Percentiles rank a stretch among this genome's conserved stretches.
Conservation (phyloP, 2,113 vertebrate species). For the Tringa solitaria region DNA sequence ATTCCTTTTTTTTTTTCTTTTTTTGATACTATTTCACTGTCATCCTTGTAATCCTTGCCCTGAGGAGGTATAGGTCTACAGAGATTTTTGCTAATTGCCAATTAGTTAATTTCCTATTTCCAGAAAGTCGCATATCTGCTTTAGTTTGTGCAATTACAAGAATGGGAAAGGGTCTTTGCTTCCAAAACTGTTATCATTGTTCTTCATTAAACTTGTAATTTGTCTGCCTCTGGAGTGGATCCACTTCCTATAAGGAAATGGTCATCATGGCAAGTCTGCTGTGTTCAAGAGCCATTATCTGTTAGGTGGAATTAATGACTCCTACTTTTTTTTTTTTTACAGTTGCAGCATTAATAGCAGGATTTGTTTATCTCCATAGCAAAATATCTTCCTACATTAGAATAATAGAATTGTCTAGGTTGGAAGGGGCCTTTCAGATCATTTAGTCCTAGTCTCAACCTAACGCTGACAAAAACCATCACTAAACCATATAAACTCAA, state of each 20-base stretch:
- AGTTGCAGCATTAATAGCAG: background rate
- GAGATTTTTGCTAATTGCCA: background rate
- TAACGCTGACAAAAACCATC: too few relatives aligned
- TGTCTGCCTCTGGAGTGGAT: background rate
- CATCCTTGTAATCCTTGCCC: background rate
- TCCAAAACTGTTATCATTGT: background rate
- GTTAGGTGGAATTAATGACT: background rate
- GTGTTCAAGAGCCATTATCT: background rate
- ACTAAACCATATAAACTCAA: too few relatives aligned
- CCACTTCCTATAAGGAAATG: background rate
- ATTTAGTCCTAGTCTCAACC: too few relatives aligned
- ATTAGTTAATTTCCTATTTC: background rate
- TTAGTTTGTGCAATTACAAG: background rate
- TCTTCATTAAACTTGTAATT: background rate
- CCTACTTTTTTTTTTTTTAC: background rate
- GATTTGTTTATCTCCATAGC: background rate
- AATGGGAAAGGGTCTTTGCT: background rate
- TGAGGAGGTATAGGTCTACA: background rate
- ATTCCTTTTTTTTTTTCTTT: accelerated
- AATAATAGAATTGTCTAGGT: too few relatives aligned
- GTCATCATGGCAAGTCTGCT: background rate
- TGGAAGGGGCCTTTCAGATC: too few relatives aligned
- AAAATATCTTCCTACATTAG: background rate
- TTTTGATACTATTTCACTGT: background rate
- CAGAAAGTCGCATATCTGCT: background rate